Evolutionary conservation across 2,888 invertebrate species (phyloP).

Genomic region (Tortrix viridana): DNA sequence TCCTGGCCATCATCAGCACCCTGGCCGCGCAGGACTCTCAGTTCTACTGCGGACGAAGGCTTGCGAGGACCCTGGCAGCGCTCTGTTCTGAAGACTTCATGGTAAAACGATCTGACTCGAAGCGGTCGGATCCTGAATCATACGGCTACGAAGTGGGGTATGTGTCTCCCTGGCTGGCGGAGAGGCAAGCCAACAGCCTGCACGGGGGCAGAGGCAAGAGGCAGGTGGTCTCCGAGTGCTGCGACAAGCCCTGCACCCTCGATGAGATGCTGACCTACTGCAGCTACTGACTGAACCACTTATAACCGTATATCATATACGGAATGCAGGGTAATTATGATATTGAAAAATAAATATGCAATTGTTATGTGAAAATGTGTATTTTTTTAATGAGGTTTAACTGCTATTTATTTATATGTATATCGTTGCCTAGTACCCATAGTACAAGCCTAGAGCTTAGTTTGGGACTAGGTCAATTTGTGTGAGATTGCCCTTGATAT

Average conservation of each 20-base stretch:
- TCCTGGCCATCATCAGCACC: background rate
- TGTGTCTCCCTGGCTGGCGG: conserved; percentile 9
- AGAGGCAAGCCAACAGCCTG: background rate
- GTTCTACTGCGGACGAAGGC: conserved; percentile 17
- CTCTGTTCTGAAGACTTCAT: conserved; percentile 13
- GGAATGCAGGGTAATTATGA: background rate
- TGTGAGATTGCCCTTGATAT: no score
- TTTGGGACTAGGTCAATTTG: no score
- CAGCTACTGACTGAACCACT: background rate
- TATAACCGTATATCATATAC: background rate
- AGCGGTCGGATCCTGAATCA: background rate
- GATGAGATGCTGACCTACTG: conserved; percentile 17
- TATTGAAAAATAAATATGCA: conserved; percentile 4
- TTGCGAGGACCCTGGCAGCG: conserved; percentile 7
- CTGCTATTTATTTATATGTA: no score
- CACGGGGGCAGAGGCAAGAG: conserved; percentile 6
- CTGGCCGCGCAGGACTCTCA: conserved; percentile 12
- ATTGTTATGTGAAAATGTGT: background rate
- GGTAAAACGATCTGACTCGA: conserved; percentile 2
- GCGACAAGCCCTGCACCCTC: conserved; percentile 17
- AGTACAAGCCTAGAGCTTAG: no score
- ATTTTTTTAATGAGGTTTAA: no score
- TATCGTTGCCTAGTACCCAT: no score
- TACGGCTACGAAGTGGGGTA: background rate
- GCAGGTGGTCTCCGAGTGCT: conserved; percentile 20